Conservation (phyloP, 1,140 invertebrate genomes). For the Drosophila teissieri region DNA sequence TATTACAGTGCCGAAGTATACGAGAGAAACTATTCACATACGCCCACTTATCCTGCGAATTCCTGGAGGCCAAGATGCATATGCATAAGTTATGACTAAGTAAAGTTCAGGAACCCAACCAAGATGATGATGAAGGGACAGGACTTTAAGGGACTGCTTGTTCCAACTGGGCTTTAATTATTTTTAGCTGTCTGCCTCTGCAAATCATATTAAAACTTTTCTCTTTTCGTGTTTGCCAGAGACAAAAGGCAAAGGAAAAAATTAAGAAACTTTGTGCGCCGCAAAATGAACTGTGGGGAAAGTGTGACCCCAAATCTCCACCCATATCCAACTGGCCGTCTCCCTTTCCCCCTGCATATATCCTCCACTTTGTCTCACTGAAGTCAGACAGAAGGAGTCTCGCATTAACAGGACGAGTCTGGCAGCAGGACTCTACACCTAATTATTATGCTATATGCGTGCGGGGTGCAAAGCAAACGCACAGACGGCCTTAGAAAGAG, state of each 20-base stretch:
- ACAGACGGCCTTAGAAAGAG: slow-evolving; percentile 37
- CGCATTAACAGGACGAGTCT: slow-evolving; percentile 59
- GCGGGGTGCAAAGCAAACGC: slow-evolving; percentile 73
- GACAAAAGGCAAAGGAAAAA: slow-evolving; percentile 54
- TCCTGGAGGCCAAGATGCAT: slow-evolving; percentile 56
- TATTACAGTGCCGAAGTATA: slow-evolving; percentile 20
- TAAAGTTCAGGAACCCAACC: slow-evolving; percentile 58
- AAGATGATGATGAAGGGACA: background rate
- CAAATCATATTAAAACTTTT: slow-evolving; percentile 81
- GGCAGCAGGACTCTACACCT: slow-evolving; percentile 70
- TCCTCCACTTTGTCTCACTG: slow-evolving; percentile 41
- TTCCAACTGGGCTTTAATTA: slow-evolving; percentile 64
- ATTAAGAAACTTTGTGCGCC: slow-evolving; percentile 78
- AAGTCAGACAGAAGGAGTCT: slow-evolving; percentile 33
- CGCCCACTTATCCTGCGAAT: slow-evolving; percentile 37
- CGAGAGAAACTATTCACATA: slow-evolving; percentile 50
- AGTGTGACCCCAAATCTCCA: slow-evolving; percentile 52
- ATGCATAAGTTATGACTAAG: slow-evolving; percentile 69
- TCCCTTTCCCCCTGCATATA: background rate
- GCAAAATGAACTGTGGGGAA: slow-evolving; percentile 76
- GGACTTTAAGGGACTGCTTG: slow-evolving; percentile 48
- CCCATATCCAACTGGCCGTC: slow-evolving; percentile 1
- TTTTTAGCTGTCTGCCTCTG: slow-evolving; percentile 67
- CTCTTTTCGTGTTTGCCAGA: slow-evolving; percentile 44
- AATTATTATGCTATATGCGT: slow-evolving; percentile 83